These are phyloP conservation scores for Acropternis orthonyx DNA, from an alignment of 2,797 vertebrate genomes.

Conservation along the genomic window DNA sequence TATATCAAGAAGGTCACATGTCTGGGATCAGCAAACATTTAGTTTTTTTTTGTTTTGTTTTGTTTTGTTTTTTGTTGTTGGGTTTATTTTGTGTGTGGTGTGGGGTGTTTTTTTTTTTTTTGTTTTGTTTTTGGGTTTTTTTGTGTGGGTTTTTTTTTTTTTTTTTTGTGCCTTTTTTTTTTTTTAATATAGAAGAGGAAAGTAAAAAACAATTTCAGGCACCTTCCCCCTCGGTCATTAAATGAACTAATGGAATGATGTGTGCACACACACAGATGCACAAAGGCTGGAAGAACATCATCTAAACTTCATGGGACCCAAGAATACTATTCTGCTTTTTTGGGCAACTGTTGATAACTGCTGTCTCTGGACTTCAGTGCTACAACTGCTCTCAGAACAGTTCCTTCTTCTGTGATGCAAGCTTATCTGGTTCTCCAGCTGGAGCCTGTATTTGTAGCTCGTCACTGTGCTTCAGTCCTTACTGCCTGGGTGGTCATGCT, in stretches of 20 bases:
- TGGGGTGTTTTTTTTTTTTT: too few relatives aligned
- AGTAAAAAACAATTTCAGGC: neutral
- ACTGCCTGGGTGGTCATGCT: slow-evolving; percentile 21
- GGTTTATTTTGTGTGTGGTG: too few relatives aligned
- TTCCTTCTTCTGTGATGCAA: neutral
- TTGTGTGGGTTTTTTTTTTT: too few relatives aligned
- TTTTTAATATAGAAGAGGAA: neutral
- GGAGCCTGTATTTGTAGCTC: neutral
- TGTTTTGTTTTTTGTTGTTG: too few relatives aligned
- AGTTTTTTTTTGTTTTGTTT: too few relatives aligned
- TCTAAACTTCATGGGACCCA: neutral
- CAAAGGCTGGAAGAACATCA: neutral
- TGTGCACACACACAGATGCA: neutral
- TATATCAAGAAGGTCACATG: neutral
- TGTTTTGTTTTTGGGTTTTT: too few relatives aligned
- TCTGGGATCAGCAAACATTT: neutral
- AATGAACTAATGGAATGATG: neutral
- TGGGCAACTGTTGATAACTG: neutral
- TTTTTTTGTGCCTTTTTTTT: neutral
- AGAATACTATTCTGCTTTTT: neutral
- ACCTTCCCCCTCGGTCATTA: neutral
- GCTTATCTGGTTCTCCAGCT: neutral
- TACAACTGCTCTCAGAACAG: neutral
- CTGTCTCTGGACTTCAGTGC: neutral
- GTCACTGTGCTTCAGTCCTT: neutral